Evolutionary conservation across 2,113 vertebrate species (phyloP).

Genomic region (Vidua chalybeata): DNA sequence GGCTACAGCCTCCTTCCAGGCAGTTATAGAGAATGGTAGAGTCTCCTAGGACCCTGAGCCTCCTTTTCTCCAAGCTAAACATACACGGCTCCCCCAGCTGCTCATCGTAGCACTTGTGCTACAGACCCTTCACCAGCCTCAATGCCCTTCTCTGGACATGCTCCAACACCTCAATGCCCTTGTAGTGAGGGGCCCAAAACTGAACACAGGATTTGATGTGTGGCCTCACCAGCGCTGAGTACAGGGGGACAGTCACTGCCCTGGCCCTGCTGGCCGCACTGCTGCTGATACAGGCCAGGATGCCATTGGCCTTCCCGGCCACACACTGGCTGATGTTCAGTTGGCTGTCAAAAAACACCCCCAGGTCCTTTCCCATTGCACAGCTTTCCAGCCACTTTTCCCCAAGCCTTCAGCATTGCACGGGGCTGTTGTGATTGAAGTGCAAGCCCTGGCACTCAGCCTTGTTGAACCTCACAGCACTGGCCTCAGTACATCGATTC

Average conservation of each 20-base stretch:
- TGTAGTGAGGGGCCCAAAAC: neutral
- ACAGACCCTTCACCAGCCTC: neutral
- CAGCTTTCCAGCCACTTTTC: neutral
- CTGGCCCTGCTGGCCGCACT: neutral
- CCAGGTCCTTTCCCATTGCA: neutral
- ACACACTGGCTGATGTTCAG: neutral
- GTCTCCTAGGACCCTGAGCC: neutral
- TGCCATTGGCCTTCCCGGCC: neutral
- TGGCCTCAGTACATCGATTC: fast-evolving
- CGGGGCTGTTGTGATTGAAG: fast-evolving
- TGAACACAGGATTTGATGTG: no score
- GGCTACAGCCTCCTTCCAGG: neutral
- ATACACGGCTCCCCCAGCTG: neutral
- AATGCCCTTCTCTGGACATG: fast-evolving
- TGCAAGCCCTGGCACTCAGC: fast-evolving
- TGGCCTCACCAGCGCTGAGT: fast-evolving
- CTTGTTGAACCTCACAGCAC: neutral
- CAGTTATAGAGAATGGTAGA: neutral
- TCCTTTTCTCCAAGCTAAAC: neutral
- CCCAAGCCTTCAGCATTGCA: neutral
- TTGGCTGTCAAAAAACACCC: fast-evolving
- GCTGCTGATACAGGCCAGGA: neutral
- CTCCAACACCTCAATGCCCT: neutral
- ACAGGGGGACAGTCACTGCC: neutral
- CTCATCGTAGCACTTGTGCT: neutral